Conservation (phyloP, 2,113 vertebrate species). For the Kobus ellipsiprymnus region DNA sequence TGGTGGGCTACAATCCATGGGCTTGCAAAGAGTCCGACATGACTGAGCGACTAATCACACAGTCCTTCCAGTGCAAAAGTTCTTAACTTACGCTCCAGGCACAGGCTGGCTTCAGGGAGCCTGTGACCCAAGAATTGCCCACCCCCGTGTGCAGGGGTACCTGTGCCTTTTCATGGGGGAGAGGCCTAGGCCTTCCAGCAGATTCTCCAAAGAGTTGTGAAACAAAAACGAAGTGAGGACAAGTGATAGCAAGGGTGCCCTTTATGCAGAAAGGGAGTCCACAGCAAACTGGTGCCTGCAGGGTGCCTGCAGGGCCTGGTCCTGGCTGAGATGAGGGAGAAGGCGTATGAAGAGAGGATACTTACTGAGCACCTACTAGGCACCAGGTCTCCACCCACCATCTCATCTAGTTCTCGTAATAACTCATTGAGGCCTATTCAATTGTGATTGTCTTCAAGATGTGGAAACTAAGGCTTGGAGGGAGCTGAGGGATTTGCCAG, state of each 20-base stretch:
- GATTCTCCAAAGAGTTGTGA: background rate
- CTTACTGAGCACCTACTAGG: background rate
- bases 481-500: background rate
- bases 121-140: background rate
- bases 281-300: background rate
- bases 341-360: background rate
- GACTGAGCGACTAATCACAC: background rate
- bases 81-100: background rate
- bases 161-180: background rate
- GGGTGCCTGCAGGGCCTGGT: accelerated
- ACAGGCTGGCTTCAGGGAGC: background rate
- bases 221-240: background rate
- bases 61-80: background rate
- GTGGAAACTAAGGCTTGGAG: background rate
- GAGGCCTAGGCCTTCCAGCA: background rate
- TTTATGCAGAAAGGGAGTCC: background rate
- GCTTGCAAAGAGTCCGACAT: background rate
- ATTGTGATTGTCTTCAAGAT: background rate
- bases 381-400: background rate
- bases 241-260: background rate
- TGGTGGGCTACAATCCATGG: background rate
- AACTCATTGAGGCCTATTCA: background rate
- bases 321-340: background rate
- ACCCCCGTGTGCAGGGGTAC: accelerated
- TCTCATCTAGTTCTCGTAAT: background rate